phyloP scores from a whole-genome alignment of 2,797 vertebrate genomes.

The Poeciliopsis paucimaculata region DNA sequence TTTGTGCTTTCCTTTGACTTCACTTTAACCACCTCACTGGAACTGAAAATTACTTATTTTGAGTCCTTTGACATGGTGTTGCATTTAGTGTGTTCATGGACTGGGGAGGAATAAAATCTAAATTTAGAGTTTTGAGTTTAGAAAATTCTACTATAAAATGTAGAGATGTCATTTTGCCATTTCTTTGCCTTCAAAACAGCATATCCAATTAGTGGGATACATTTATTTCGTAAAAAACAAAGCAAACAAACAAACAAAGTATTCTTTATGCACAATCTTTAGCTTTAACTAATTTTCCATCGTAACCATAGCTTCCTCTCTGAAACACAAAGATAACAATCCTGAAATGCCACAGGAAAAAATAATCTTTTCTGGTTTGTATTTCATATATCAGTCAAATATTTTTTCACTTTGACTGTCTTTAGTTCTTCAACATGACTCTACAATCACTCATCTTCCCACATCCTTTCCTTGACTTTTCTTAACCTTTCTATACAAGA shows the following conservation, averaged over 20 bases:
- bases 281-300: background rate
- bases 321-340: background rate
- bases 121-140: background rate
- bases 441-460: constrained; percentile 10
- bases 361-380: background rate
- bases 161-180: background rate
- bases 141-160: background rate
- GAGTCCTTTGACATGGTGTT: background rate
- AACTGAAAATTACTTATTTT: background rate
- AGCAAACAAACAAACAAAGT: background rate
- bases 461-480: constrained; percentile 28
- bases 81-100: background rate
- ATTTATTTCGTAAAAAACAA: background rate
- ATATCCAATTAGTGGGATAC: background rate
- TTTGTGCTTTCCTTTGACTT: background rate
- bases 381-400: constrained; percentile 14
- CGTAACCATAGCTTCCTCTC: background rate
- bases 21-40: background rate
- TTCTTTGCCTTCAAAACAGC: background rate
- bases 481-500: constrained; percentile 26
- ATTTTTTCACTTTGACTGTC: constrained; percentile 30
- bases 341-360: background rate
- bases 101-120: background rate
- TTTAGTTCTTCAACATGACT: constrained; percentile 7
- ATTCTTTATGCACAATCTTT: background rate